Conservation (phyloP, 2,797 vertebrate genomes). For the Cynopterus sphinx region DNA sequence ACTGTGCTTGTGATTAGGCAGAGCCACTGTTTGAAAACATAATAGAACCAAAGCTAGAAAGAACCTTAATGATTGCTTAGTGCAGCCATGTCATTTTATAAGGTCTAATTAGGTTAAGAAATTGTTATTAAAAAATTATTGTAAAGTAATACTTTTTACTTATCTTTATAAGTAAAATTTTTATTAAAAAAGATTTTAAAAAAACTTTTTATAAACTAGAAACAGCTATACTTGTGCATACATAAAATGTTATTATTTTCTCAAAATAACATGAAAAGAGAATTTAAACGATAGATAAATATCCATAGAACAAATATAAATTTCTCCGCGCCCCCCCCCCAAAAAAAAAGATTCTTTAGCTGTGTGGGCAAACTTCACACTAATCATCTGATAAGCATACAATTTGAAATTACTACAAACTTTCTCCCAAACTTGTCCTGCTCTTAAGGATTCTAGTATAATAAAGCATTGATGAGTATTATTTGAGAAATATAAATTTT, state of each 20-base stretch:
- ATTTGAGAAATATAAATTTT: constrained; percentile 68
- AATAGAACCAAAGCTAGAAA: constrained; percentile 54
- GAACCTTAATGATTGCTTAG: constrained; percentile 51
- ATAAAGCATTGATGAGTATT: constrained; percentile 30
- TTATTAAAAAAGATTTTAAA: too few species aligned
- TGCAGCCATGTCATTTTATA: neutral
- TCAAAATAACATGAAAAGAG: neutral
- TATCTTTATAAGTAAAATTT: too few species aligned
- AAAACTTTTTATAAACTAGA: constrained; percentile 36
- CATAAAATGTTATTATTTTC: neutral
- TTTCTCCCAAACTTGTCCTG: neutral
- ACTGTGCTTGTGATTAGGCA: constrained; percentile 59
- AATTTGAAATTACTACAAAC: neutral
- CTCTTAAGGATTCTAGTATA: constrained; percentile 49
- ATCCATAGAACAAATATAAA: neutral
- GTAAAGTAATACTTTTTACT: neutral
- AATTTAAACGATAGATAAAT: constrained; percentile 8
- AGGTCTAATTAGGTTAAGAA: constrained; percentile 55
- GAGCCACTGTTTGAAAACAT: constrained; percentile 47
- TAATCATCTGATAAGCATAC: neutral
- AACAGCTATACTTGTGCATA: neutral
- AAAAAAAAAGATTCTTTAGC: neutral
- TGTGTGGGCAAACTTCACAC: neutral
- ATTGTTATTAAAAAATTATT: constrained; percentile 32
- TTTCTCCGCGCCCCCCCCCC: neutral